These are phyloP conservation scores for Andrena haemorrhoa DNA, from an alignment of 2,888 invertebrate genomes.

Conservation along the genomic window DNA sequence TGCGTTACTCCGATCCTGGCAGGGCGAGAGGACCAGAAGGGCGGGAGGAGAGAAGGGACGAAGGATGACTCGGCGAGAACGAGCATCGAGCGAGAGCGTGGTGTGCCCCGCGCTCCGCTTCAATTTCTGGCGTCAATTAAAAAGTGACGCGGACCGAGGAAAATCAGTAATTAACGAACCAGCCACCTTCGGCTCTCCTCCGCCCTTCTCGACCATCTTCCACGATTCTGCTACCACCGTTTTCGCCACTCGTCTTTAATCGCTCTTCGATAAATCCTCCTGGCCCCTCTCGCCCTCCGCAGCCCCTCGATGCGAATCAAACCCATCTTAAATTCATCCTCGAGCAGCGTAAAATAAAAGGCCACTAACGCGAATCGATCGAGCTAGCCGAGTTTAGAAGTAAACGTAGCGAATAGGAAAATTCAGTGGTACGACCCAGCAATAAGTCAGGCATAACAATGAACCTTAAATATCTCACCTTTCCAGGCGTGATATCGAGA, in stretches of 20 bases:
- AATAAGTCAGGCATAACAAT: neutral
- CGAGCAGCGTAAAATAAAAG: neutral
- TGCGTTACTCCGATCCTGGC: constrained; percentile 59
- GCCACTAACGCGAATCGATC: neutral
- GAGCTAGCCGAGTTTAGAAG: neutral
- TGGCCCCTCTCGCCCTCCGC: neutral
- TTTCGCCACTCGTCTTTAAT: constrained; percentile 64
- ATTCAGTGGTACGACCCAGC: neutral
- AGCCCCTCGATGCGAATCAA: neutral
- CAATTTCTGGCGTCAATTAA: constrained; percentile 84
- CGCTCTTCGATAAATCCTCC: constrained; percentile 56
- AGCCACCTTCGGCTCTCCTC: constrained; percentile 61
- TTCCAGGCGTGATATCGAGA: neutral
- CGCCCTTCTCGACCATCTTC: constrained; percentile 49
- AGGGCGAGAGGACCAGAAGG: constrained; percentile 58
- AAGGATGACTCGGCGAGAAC: constrained; percentile 80
- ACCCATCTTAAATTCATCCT: constrained; percentile 4
- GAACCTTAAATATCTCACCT: neutral
- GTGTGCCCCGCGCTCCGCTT: constrained; percentile 73
- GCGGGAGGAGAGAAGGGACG: constrained; percentile 33
- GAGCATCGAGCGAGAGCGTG: constrained; percentile 50
- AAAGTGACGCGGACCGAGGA: constrained; percentile 84
- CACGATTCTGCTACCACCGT: constrained; percentile 60
- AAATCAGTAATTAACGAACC: constrained; percentile 84
- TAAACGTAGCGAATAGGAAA: constrained; percentile 5